phyloP scores from a whole-genome alignment of 2,113 vertebrate genomes.

The Noturus placidus region DNA sequence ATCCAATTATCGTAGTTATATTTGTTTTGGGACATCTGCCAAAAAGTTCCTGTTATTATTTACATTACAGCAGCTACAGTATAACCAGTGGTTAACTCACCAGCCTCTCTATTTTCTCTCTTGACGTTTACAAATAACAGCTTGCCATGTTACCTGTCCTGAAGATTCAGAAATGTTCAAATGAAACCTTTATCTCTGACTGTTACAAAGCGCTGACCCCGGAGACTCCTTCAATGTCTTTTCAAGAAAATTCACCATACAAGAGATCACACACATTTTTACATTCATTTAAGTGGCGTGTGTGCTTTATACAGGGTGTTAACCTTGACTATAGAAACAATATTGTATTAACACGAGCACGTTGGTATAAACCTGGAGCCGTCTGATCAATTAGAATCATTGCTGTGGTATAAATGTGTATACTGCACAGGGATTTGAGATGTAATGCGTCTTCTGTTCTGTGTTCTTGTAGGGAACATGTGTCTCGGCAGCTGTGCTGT shows the following conservation, averaged over 20 bases:
- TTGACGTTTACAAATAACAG: too few relatives aligned
- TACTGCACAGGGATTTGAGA: background rate
- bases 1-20: background rate
- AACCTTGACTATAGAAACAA: background rate
- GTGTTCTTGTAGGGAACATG: conserved; percentile 16
- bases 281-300: background rate
- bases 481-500: conserved; percentile 75
- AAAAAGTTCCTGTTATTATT: background rate
- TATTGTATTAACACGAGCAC: background rate
- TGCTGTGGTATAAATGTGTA: too few relatives aligned
- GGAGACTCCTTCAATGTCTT: background rate
- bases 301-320: background rate
- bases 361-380: background rate
- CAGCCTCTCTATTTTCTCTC: too few relatives aligned
- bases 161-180: too few relatives aligned
- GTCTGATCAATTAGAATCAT: background rate
- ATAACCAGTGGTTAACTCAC: too few relatives aligned
- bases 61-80: too few relatives aligned
- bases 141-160: too few relatives aligned
- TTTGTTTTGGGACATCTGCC: background rate
- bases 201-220: background rate
- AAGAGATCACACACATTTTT: background rate
- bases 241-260: background rate
- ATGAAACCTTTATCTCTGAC: too few relatives aligned
- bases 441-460: background rate